Base-by-base conservation (phyloP, 2,888 invertebrate species). In the Ametastegia equiseti region DNA sequence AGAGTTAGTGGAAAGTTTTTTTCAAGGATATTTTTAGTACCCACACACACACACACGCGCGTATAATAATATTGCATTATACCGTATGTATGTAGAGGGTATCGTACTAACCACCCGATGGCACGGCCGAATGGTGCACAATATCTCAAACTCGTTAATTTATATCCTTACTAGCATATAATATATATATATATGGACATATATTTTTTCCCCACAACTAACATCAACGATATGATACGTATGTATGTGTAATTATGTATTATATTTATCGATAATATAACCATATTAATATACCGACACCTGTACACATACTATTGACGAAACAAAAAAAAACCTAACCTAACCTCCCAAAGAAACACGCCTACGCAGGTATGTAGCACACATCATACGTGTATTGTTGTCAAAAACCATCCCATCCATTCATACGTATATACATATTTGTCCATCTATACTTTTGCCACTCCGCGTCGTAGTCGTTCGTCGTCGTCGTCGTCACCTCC, bases 401-500 rank as follows among this genome's bases (percentile, higher is more conserved):
- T n/a, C n/a, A n/a, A 47, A n/a, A 47, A 15, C 13, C 13, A 15
- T 15, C 33, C 3, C 33, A 3, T 30, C 11, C n/a, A n/a, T 15
- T 13, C 11, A 30, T 1, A 13, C 23, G 45, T 23, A 13, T 67
- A 19, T 23, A 23, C 6, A 6, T 27, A 11, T 47, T 15, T n/a
- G n/a, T 33, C 63, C 13, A 65, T 65, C 36, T n/a, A 19, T n/a
- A 54, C 54, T 5, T 5, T 6, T 42, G 42, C n/a, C n/a, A 9
- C 9, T 9, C 5, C 42, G 42, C 9, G 9, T 42, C 5, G 42
- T 42, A 42, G 42, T 42, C 5, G 9, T 5, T 42, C 42, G 42
- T 42, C 30, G 33, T 33, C 47, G 45, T 39, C 73, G 33, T 50
- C 87, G 88, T 87, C 87, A 83, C 88, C 86, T 88, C 86, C 87